A percentile compares a stretch with the other conserved stretches of the same genome.
phyloP scores from a whole-genome alignment of 2,888 invertebrate species.

The Globia sparganii region DNA sequence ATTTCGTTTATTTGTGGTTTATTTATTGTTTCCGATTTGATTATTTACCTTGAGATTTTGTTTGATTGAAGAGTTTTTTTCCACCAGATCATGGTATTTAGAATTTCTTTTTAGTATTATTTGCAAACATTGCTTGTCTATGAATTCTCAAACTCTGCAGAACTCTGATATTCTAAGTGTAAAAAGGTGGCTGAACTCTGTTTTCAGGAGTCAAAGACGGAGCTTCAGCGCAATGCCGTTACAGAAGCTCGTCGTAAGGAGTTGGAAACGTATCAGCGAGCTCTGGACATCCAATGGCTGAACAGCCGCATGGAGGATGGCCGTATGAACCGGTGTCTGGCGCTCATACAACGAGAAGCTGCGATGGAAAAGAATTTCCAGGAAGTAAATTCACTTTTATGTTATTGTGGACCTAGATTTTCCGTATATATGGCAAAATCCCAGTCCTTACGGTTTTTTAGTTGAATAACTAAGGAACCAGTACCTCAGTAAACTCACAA shows the following conservation, averaged over 20 bases:
- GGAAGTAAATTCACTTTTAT: constrained; percentile 73
- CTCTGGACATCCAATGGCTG: constrained; percentile 84
- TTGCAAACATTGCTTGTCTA: neutral
- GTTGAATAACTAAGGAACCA: neutral
- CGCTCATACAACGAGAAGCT: constrained; percentile 82
- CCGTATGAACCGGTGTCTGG: constrained; percentile 83
- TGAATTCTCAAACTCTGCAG: neutral
- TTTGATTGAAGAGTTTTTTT: neutral
- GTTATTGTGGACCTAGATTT: neutral
- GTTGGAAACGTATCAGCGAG: constrained; percentile 79
- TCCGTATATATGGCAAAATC: neutral
- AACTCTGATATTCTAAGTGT: too few species aligned
- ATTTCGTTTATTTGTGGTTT: neutral
- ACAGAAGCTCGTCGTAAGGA: constrained; percentile 76
- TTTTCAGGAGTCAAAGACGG: constrained; percentile 80
- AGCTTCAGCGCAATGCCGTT: constrained; percentile 81
- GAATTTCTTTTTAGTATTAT: neutral
- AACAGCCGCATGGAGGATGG: constrained; percentile 86
- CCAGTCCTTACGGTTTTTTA: too few species aligned
- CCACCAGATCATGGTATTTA: constrained; percentile 21
- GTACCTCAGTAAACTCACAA: neutral
- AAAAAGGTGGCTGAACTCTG: constrained; percentile 4
- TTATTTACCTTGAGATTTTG: constrained; percentile 7
- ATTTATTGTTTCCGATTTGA: neutral
- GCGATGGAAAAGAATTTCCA: constrained; percentile 86